Base-by-base conservation (phyloP, 1,140 invertebrate species). In the Trinorchestia longiramus region DNA sequence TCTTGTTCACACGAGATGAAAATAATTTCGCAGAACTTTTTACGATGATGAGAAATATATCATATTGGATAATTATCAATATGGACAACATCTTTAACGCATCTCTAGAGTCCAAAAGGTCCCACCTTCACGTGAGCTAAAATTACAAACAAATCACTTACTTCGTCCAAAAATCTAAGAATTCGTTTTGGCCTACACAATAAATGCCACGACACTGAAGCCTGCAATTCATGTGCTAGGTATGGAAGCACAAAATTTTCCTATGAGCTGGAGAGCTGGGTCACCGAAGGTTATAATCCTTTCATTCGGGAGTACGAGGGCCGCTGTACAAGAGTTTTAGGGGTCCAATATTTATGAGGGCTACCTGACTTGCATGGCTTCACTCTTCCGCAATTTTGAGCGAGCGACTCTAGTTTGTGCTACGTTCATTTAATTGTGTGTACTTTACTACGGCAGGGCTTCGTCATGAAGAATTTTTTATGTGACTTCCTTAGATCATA, bases 341-440 rank as follows among this genome's bases (percentile, higher is more conserved):
- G 41, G 41, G 88, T 8, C 88, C 88, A 90, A 90, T 90, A 90
- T 90, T 90, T 90, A 90, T 90, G 88, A 90, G 88, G 15, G 41
- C 43, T 43, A 90, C 88, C 88, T 90, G 88, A 90, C 88, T 90
- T 36, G 88, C n/a, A 90, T 90, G 23, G 43, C 36, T 41, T 43
- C 15, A 90, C n/a, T 77, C 88, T 43, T 90, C 88, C 88, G 23
- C 88, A 90, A 17, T 90, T 90, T 41, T 90, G 88, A 15, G 6
- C 23, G 41, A 90, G 41, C 8, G 88, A 43, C 43, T 41, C 41
- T 19, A 42, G 11, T 28, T 42, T 90, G n/a, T 41, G 8, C 11
- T 90, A 42, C 88, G 4, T 90, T 90, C 43, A 90, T 90, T 90
- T 90, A 42, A 90, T 90, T 90, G 88, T 90, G 88, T 42, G 28